Conservation (phyloP, 1,140 invertebrate species). For the Tetragonula clypearis region DNA sequence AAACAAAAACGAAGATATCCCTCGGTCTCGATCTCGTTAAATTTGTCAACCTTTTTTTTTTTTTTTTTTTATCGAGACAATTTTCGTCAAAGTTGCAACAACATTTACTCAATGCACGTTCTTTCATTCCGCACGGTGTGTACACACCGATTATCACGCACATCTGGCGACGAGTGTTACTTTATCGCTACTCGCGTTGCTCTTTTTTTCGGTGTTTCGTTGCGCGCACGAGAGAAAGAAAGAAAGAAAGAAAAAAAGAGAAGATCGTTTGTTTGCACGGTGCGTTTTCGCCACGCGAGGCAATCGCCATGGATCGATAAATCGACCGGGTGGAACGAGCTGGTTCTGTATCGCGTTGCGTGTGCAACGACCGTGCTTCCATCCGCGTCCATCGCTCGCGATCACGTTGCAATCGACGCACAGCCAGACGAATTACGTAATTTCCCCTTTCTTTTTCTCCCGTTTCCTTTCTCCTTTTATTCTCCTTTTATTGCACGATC, state of each 20-base stretch:
- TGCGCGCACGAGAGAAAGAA: neutral
- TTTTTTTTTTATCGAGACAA: neutral
- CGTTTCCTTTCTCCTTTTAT: neutral
- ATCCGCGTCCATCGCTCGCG: neutral
- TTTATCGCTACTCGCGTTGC: neutral
- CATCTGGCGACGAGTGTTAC: neutral
- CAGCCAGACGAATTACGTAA: constrained; percentile 53
- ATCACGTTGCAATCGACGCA: constrained; percentile 8
- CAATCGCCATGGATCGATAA: neutral
- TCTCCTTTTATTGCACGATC: constrained; percentile 1
- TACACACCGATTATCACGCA: neutral
- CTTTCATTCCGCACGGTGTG: neutral
- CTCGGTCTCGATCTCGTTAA: no score
- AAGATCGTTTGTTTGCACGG: neutral
- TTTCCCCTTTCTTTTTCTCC: constrained; percentile 3
- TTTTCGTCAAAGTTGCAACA: neutral
- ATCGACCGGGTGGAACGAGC: neutral
- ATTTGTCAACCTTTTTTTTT: no score
- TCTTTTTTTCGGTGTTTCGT: neutral
- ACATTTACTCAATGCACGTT: neutral
- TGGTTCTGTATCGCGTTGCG: neutral
- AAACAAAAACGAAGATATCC: no score
- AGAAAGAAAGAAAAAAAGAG: no score
- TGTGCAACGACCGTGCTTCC: constrained; percentile 8
- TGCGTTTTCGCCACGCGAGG: neutral